phyloP scores from a whole-genome alignment of 2,888 invertebrate species.

The Priocnemis perturbator region DNA sequence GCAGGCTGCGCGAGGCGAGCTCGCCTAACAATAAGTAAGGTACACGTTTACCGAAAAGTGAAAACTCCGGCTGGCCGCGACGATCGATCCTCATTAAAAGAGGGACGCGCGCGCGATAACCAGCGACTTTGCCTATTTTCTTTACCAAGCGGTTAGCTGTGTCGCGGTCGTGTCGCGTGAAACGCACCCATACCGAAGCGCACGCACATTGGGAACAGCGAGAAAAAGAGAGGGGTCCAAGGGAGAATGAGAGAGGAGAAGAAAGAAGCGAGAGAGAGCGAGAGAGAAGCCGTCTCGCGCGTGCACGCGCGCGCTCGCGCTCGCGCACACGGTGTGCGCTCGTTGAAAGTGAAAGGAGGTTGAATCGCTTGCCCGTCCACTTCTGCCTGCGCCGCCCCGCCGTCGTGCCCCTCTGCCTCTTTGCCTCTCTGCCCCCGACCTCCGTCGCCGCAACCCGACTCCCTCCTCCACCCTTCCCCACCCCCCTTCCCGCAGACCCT shows the following conservation, averaged over 20 bases:
- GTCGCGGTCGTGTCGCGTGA: slow-evolving; percentile 27
- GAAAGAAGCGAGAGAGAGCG: slow-evolving; percentile 7
- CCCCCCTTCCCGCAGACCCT: slow-evolving; percentile 3
- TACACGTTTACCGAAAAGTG: too few species aligned
- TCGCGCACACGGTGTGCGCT: slow-evolving; percentile 71
- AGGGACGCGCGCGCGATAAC: slow-evolving; percentile 53
- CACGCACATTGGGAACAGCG: slow-evolving; percentile 15
- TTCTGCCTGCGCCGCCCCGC: slow-evolving; percentile 63
- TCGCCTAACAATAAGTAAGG: too few species aligned
- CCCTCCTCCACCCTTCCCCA: slow-evolving; percentile 31
- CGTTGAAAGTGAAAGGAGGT: slow-evolving; percentile 76
- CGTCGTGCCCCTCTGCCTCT: slow-evolving; percentile 40
- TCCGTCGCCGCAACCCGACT: slow-evolving; percentile 32
- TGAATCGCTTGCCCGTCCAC: slow-evolving; percentile 72
- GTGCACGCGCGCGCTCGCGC: slow-evolving; percentile 22
- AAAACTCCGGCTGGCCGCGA: too few species aligned
- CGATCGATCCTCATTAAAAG: too few species aligned
- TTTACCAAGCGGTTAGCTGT: too few species aligned
- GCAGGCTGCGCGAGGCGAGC: too few species aligned
- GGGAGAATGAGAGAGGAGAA: slow-evolving; percentile 14
- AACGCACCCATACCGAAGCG: slow-evolving; percentile 17
- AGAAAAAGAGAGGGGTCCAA: slow-evolving; percentile 41
- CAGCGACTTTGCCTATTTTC: slow-evolving; percentile 68
- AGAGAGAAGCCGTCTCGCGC: slow-evolving; percentile 29
- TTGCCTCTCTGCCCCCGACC: slow-evolving; percentile 37